Evolutionary conservation across 1,140 invertebrate species (phyloP).

Genomic region (Epicauta chinensis): DNA sequence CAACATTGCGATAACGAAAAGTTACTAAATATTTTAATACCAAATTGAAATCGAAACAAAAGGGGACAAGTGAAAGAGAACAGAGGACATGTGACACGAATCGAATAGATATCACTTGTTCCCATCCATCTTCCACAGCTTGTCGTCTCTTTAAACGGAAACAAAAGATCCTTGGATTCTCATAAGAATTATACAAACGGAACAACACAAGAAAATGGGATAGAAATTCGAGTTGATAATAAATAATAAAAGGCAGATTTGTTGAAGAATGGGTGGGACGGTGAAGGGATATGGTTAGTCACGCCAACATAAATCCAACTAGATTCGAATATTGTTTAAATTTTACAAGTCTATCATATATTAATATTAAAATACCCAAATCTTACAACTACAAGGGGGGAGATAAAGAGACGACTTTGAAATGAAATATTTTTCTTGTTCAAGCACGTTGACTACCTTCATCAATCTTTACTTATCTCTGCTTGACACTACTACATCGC

Average conservation of each 20-base stretch:
- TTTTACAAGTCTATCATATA: conserved; percentile 7
- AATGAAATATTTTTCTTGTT: conserved; percentile 36
- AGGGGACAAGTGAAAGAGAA: conserved; percentile 1
- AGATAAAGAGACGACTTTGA: conserved; percentile 32
- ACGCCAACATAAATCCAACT: conserved; percentile 9
- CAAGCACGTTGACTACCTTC: conserved; percentile 33
- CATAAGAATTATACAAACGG: too few species aligned
- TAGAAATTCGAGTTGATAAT: too few species aligned
- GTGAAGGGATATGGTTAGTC: neutral
- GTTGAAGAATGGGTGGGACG: neutral
- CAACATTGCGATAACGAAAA: neutral
- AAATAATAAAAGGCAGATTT: too few species aligned
- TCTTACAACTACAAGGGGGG: conserved; percentile 18
- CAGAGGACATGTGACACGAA: conserved; percentile 10
- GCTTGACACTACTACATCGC: conserved; percentile 29
- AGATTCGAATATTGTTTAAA: conserved; percentile 23
- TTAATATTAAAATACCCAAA: conserved; percentile 17
- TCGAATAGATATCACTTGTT: neutral
- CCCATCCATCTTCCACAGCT: too few species aligned
- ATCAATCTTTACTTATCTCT: conserved; percentile 39
- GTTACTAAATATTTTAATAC: neutral
- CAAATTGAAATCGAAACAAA: conserved; percentile 7
- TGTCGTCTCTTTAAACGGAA: too few species aligned
- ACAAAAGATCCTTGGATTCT: too few species aligned
- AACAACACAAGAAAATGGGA: too few species aligned